Base-by-base conservation (phyloP, 2,113 vertebrate species). In the Bagarius yarrelli region DNA sequence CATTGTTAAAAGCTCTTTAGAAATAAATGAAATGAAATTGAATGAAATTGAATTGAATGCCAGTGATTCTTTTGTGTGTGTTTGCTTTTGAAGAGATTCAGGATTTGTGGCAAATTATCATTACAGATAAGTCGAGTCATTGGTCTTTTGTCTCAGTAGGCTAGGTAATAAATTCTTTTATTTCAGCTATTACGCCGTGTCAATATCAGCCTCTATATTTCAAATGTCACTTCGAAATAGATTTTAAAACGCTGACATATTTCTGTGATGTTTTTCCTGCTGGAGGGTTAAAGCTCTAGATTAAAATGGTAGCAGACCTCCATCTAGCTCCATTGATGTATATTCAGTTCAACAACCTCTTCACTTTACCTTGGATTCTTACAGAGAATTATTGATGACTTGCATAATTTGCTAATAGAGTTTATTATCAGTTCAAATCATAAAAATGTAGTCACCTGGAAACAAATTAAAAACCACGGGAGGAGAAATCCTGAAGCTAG, bases 151-250 rank as follows among this genome's bases (percentile, higher is more conserved):
- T 52, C 21, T n/a, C 47, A 34, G 53, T 30, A 8, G 13, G 9
- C 13, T 69, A 67, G 52, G 21, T 59, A n/a, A 57, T 30, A 64
- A 12, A 52, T 30, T 19, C 19, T 25, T 16, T 8, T 19, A 34
- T 34, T 78, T 69, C 56, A n/a, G 15, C 34, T 67, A 4, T 16
- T 57, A 47, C 11, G 52, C 44, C 57, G 67, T 50, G 56, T 57
- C 40, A 79, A 13, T 63, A 13, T 47, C 27, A 70, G 27, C 34
- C 25, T 36, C 53, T 27, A 19, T 70, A 57, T 70, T 79, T 70
- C 19, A 79, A 70, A 79, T 78, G 60, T 66, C 76, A 78, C 40
- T 66, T 21, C 27, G 34, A 78, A 78, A 78, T 78, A n/a, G 47
- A 78, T 78, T 78, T 66, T 36, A 78, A 66, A 44, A 53, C 27